Evolutionary conservation across 2,888 invertebrate genomes (phyloP).

Genomic region (Arctia plantaginis): DNA sequence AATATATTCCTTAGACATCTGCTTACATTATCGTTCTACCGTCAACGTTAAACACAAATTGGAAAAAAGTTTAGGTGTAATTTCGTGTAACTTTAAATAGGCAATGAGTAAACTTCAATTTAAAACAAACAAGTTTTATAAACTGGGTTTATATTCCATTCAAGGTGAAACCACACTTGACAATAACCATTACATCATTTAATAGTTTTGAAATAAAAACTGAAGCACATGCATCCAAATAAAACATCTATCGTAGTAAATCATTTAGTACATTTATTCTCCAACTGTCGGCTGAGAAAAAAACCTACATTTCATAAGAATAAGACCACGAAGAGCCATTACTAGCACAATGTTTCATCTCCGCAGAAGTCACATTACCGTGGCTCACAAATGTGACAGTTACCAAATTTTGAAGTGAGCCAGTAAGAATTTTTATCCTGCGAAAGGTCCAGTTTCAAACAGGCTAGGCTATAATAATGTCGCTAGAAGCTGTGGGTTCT

Average conservation of each 20-base stretch:
- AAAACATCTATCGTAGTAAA: too few species aligned
- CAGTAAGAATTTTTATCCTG: not conserved
- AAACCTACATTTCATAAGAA: not conserved
- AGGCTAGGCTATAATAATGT: not conserved
- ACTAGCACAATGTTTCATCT: too few species aligned
- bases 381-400: not conserved
- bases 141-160: not conserved
- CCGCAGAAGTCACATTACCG: too few species aligned
- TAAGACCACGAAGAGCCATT: not conserved
- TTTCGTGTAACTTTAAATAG: slow-evolving; percentile 9
- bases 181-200: not conserved
- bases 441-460: not conserved
- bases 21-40: slow-evolving; percentile 26
- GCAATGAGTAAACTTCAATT: not conserved
- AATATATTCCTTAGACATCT: slow-evolving; percentile 41
- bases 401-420: not conserved
- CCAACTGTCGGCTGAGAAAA: not conserved
- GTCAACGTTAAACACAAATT: slow-evolving; percentile 29
- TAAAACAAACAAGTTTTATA: not conserved
- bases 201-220: not conserved
- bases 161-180: not conserved
- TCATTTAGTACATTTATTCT: not conserved
- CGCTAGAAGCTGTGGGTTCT: not conserved
- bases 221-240: too few species aligned
- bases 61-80: slow-evolving; percentile 13